Conservation (phyloP, 2,113 vertebrate genomes). For the Myrmecophaga tridactyla region DNA sequence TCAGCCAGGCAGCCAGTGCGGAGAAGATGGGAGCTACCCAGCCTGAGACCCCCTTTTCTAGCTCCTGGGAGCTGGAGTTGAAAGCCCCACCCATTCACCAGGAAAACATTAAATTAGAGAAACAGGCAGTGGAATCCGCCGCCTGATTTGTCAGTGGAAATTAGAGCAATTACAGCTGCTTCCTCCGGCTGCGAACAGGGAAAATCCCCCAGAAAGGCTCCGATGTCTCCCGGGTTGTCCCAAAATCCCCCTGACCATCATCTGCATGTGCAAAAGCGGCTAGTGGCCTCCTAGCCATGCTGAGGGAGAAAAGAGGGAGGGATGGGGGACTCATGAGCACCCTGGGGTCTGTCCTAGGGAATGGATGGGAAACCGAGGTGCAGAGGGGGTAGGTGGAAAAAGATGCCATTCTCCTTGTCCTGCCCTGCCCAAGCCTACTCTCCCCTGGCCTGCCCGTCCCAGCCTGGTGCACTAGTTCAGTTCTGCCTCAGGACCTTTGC, state of each 20-base stretch:
- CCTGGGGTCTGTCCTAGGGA: neutral
- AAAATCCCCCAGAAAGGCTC: neutral
- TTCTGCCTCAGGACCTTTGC: neutral
- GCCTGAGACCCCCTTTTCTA: neutral
- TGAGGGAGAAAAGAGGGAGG: too few relatives aligned
- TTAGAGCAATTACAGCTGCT: neutral
- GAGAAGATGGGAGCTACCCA: neutral
- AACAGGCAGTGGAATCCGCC: neutral
- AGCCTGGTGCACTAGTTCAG: neutral
- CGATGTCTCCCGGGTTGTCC: neutral
- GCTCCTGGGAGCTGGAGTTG: neutral
- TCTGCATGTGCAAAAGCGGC: conserved; percentile 1
- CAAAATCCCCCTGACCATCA: neutral
- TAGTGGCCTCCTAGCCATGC: too few relatives aligned
- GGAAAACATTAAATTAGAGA: neutral
- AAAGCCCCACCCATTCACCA: fast-evolving
- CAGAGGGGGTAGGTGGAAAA: too few relatives aligned
- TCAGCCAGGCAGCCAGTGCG: neutral
- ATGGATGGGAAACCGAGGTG: neutral
- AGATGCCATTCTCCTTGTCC: neutral
- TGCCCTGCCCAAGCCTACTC: too few relatives aligned
- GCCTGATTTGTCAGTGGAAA: neutral
- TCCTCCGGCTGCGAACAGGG: neutral
- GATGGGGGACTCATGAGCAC: neutral
- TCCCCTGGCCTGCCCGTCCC: neutral